Evolutionary conservation across 1,140 invertebrate genomes (phyloP).

Genomic region (Hermetia illucens): DNA sequence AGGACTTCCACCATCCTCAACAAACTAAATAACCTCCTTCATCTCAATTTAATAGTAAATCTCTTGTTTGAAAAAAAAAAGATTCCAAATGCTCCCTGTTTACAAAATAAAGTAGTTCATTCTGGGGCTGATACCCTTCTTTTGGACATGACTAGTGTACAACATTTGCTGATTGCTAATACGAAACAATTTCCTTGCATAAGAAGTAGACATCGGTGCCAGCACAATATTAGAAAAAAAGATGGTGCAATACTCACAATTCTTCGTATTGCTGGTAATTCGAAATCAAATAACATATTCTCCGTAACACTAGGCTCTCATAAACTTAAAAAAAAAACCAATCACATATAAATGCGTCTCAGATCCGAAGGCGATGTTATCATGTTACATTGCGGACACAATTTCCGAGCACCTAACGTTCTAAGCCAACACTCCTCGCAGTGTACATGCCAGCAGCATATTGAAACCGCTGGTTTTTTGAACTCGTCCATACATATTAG

Average conservation of each 20-base stretch:
- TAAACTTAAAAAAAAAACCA: conserved; percentile 5
- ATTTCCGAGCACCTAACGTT: conserved; percentile 77
- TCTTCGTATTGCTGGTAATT: conserved; percentile 15
- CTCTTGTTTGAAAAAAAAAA: too few species aligned
- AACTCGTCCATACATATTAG: conserved; percentile 80
- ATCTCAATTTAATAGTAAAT: too few species aligned
- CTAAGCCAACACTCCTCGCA: conserved; percentile 90
- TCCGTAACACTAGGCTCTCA: conserved; percentile 9
- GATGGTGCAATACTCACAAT: conserved; percentile 15
- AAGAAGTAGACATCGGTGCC: too few species aligned
- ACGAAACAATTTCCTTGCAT: too few species aligned
- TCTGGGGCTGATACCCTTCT: too few species aligned
- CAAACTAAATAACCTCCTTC: too few species aligned
- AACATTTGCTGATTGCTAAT: too few species aligned
- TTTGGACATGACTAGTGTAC: too few species aligned
- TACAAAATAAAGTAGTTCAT: too few species aligned
- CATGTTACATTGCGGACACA: conserved; percentile 90
- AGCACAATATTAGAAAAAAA: too few species aligned
- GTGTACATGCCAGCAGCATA: conserved; percentile 92
- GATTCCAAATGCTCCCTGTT: too few species aligned
- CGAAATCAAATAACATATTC: conserved; percentile 28
- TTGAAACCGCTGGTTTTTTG: conserved; percentile 80
- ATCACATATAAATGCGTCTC: conserved; percentile 76
- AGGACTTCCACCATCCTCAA: too few species aligned
- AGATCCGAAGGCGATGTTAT: conserved; percentile 81